phyloP scores from a whole-genome alignment of 2,113 vertebrate genomes.

The Oncorhynchus nerka region DNA sequence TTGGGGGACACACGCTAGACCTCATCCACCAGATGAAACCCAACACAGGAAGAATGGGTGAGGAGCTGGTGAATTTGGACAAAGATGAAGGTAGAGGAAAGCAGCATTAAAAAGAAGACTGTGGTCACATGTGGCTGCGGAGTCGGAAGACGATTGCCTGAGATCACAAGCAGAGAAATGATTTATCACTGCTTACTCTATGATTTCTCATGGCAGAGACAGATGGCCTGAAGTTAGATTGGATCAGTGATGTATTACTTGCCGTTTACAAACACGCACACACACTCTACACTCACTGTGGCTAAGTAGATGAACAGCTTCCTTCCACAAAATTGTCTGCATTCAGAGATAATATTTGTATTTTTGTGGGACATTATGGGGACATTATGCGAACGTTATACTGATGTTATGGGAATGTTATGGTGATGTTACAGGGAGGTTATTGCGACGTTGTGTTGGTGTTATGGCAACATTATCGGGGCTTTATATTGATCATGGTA shows the following conservation, averaged over 20 bases:
- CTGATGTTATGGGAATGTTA: too few species aligned
- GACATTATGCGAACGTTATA: not conserved
- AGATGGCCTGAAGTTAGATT: conserved; percentile 57
- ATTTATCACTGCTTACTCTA: conserved; percentile 62
- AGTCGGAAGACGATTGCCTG: conserved; percentile 60
- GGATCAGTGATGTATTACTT: conserved; percentile 53
- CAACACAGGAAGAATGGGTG: conserved; percentile 48
- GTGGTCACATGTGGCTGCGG: conserved; percentile 69
- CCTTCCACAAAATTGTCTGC: conserved; percentile 43
- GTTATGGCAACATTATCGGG: too few species aligned
- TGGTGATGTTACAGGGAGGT: too few species aligned
- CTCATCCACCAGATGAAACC: conserved; percentile 32
- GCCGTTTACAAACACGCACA: conserved; percentile 18
- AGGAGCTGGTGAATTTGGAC: conserved; percentile 58
- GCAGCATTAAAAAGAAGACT: conserved; percentile 58
- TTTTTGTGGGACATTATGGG: not conserved
- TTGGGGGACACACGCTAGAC: conserved; percentile 33
- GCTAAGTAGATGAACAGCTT: conserved; percentile 56
- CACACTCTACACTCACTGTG: conserved; percentile 12
- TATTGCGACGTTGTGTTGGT: too few species aligned
- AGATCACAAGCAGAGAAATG: conserved; percentile 71
- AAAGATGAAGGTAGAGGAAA: conserved; percentile 58
- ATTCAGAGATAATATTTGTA: conserved; percentile 43
- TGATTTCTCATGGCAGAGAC: conserved; percentile 66
- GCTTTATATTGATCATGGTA: conserved; percentile 13